Evolutionary conservation across 2,797 vertebrate genomes (phyloP).

Genomic region (Melanotaenia parkinsoni): DNA sequence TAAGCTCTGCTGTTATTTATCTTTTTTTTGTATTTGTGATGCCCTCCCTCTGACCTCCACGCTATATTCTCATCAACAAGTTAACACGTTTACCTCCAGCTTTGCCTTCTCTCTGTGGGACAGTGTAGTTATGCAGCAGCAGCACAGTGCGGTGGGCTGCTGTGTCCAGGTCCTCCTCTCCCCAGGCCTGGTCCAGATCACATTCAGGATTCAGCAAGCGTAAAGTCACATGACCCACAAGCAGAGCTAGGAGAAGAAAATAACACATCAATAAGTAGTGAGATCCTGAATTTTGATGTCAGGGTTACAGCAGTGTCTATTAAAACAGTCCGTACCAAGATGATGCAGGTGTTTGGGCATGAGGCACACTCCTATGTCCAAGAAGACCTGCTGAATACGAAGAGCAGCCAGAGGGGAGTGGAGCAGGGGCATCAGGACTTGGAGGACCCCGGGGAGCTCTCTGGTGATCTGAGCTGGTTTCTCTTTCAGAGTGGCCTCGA

Average conservation of each 20-base stretch:
- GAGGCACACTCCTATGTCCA: conserved; percentile 89
- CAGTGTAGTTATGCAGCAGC: conserved; percentile 87
- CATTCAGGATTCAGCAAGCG: conserved; percentile 94
- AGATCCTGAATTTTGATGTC: background rate
- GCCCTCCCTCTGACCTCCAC: no score
- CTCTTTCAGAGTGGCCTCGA: conserved; percentile 85
- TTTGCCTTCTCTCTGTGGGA: conserved; percentile 85
- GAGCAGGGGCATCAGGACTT: conserved; percentile 90
- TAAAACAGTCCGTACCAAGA: conserved; percentile 81
- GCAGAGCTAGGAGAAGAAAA: conserved; percentile 78
- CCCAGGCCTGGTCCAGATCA: conserved; percentile 90
- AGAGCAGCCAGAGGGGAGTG: conserved; percentile 93
- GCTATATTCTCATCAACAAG: no score
- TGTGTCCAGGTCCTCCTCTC: conserved; percentile 88
- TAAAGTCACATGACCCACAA: conserved; percentile 93
- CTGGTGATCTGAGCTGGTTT: conserved; percentile 86
- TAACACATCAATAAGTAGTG: background rate
- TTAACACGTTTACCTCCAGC: conserved; percentile 68
- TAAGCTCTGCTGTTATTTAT: no score
- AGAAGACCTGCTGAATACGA: conserved; percentile 84
- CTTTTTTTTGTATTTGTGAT: no score
- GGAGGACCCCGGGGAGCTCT: conserved; percentile 89
- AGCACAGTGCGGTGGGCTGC: conserved; percentile 87
- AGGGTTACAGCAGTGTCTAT: background rate
- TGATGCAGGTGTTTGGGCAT: conserved; percentile 88